Evolutionary conservation across 2,888 invertebrate species (phyloP).

Genomic region (Leptothorax acervorum): DNA sequence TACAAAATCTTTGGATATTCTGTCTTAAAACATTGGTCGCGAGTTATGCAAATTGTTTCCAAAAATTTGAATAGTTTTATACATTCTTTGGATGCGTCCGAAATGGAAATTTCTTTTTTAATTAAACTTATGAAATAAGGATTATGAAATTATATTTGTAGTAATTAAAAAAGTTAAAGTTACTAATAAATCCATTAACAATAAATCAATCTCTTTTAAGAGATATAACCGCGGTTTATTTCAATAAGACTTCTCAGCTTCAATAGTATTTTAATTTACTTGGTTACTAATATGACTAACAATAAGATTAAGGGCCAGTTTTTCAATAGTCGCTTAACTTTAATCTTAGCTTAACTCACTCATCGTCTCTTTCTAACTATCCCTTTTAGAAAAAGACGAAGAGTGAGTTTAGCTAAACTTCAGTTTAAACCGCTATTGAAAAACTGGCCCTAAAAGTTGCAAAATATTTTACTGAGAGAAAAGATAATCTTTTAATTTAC

Average conservation of each 20-base stretch:
- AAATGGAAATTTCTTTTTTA: background rate
- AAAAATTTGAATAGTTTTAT: background rate
- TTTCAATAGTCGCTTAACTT: no score
- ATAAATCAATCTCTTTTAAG: no score
- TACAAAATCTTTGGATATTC: background rate
- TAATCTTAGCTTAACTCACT: no score
- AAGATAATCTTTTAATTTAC: background rate
- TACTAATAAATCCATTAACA: background rate
- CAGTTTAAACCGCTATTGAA: no score
- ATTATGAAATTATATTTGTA: background rate
- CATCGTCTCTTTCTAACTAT: no score
- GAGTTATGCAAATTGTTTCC: background rate
- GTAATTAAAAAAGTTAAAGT: background rate
- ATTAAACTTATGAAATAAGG: background rate
- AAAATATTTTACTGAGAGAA: background rate
- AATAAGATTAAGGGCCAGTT: background rate
- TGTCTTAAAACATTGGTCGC: background rate
- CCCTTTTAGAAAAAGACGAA: no score
- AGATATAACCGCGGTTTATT: background rate
- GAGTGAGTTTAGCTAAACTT: no score
- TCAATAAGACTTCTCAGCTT: background rate
- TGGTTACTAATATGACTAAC: background rate
- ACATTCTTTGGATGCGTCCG: background rate
- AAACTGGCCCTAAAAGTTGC: no score
- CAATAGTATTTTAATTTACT: background rate